Base-by-base conservation (phyloP, 2,888 invertebrate genomes). In the Drosophila siamana region DNA sequence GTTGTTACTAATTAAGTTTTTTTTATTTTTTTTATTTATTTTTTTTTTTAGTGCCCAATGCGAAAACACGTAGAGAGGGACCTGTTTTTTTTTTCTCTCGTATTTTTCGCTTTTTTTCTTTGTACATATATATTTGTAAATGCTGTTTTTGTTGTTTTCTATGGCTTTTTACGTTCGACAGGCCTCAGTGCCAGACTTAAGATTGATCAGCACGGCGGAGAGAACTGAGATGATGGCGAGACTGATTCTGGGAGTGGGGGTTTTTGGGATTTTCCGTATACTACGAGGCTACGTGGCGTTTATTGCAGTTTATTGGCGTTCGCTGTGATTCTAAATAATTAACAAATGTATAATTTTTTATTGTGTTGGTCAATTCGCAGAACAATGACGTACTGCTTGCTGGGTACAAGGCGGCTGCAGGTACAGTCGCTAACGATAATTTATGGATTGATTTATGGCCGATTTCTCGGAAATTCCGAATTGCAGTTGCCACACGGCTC, bases 301-400 rank as follows among this genome's bases (percentile, higher is more conserved):
- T 44, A 67, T 60, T 50, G 47, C 60, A 47, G 48, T 36, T 36
- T 33, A 72, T 72, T 75, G 62, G 63, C 55, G 54, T 60, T 60
- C 41, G 56, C 69, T 74, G 81, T 84, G 70, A 52, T 66, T 67
- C 66, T 60, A 73, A 79, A 73, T 77, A 80, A 79, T 79, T 79
- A 79, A 60, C 84, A 74, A 77, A 80, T 63, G 51, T 73, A 72
- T 80, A 47, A 56, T 66, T 61, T 36, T 13, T 13, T 36, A 33
- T 33, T 33, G 30, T 33, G 11, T 5, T 33, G 30, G 30, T 5
- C 36, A 36, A 36, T 36, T 36, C 36, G 36, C 13, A 13, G 36
- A 36, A 36, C 7, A 36, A 36, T 36, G 36, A 36, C 36, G 36
- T 13, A 36, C 13, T 5, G 7, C 13, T 36, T 13, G 30, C 3